Base-by-base conservation (phyloP, 2,113 vertebrate species). In the Tonatia bakeri region DNA sequence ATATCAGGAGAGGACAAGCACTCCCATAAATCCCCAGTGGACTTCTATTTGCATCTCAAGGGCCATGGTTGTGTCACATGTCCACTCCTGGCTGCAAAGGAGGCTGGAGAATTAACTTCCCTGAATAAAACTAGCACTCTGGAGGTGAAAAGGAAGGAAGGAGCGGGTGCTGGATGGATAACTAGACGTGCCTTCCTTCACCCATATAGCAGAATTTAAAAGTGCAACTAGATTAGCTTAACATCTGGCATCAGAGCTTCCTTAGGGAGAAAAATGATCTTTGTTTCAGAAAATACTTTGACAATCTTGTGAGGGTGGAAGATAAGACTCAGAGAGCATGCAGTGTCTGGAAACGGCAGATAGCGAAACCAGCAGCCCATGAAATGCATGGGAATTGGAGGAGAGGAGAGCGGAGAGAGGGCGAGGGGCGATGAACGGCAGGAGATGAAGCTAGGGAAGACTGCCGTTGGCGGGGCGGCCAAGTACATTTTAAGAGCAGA, bases 281-380 rank as follows among this genome's bases (percentile, higher is more conserved):
- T 88, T 96, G 90, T 89, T 93, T 96, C 50, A 87, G 85, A 96
- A 96, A 88, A 83, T 88, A 54, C 52, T 94, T 84, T 75, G 73
- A 95, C 61, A 79, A 64, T 70, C 77, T 91, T 85, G 80, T 70
- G 50, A 73, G 79, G 84, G 24, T 70, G 8, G 54, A 52, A 91
- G 96, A 89, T 91, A 72, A 95, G 93, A 82, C 70, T 19, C 43
- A 54, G 86, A 81, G 73, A 90, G 70, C 83, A 3, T 20, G 91
- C 84, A 31, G 26, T 4, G 31, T 73, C 82, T 96, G 91, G 43
- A 43, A 86, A 28, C 3, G 80, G 65, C 52, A 91, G 94, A 96
- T 75, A 95, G 84, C 31, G 28, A 1, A 43, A 13, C 54, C 2
- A 3, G 40, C 54, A 19, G 77, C 47, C 19, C 0, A 1, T 4